Base-by-base conservation (phyloP, 2,888 invertebrate genomes). In the Zonitis immaculata region DNA sequence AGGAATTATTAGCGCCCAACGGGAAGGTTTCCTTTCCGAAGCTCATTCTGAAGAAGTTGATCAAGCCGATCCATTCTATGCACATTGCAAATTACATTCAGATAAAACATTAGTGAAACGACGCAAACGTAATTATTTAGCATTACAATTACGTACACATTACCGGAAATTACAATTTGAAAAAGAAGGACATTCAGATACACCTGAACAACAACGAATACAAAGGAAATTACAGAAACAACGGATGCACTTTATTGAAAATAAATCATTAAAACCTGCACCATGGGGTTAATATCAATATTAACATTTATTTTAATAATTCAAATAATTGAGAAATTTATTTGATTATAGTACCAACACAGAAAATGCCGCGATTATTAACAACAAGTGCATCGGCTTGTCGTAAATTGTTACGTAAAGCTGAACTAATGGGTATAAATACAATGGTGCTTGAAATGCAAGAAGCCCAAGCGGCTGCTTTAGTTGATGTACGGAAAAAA, bases 61-160 rank as follows among this genome's bases (percentile, higher is more conserved):
- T 66, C 92, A 92, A 66, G 95, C 95, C 0, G 97, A 97, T 78
- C 97, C 97, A 0, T 98, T 95, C 74, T 97, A 94, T 75, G 97
- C 96, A 0, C 95, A 97, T 71, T 98, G 97, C 73, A 91, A 90
- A 73, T 80, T 95, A 44, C 97, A 98, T 75, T 95, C 95, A 0
- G 96, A 97, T 71, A 95, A 95, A 75, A 84, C 88, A 4, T 81
- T 90, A 54, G 87, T 93, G 32, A 87, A 89, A 68, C 83, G 86
- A 69, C 82, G 91, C 6, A 86, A 87, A 68, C 80, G 89, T 4
- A 95, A 94, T 72, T 95, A 91, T 84, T 80, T 95, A 54, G 91
- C 94, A 0, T 77, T 95, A 49, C 91, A 93, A 70, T 80, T 93
- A 61, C 82, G 93, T 58, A 88, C 89, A 11, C 86, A 88, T 51